phyloP scores from a whole-genome alignment of 2,888 invertebrate genomes.

The Chydorus sphaericus region DNA sequence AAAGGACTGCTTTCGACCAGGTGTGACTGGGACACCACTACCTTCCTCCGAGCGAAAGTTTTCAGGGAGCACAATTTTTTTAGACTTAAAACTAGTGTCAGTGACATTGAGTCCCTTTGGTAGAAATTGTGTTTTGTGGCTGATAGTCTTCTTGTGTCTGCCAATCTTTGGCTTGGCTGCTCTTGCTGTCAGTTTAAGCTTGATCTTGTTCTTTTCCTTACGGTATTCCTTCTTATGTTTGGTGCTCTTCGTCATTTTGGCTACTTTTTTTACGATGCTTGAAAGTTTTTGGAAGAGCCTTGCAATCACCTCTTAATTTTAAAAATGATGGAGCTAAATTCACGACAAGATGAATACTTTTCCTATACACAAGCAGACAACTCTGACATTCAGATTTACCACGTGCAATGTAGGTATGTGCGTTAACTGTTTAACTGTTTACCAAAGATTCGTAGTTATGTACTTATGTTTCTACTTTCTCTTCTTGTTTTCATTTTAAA shows the following conservation, averaged over 20 bases:
- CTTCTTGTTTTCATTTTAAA: too few relatives aligned
- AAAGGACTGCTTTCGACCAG: conserved; percentile 49
- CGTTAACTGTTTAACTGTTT: too few relatives aligned
- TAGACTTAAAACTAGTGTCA: conserved; percentile 73
- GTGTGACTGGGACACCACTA: conserved; percentile 40
- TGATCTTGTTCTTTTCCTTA: conserved; percentile 75
- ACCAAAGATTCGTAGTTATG: too few relatives aligned
- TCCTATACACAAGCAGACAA: too few relatives aligned
- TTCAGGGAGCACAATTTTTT: conserved; percentile 66
- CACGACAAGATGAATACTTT: too few relatives aligned
- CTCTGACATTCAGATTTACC: too few relatives aligned
- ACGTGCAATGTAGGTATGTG: too few relatives aligned
- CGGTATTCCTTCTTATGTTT: conserved; percentile 59
- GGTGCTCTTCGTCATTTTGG: conserved; percentile 40
- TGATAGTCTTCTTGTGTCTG: neutral
- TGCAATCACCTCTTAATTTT: too few relatives aligned
- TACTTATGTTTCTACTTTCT: too few relatives aligned
- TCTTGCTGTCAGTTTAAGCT: conserved; percentile 63
- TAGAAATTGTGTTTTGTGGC: conserved; percentile 29
- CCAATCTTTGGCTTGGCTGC: too few relatives aligned
- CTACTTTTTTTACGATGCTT: neutral
- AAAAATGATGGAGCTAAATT: too few relatives aligned
- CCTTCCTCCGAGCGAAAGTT: conserved; percentile 44
- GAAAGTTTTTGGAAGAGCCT: too few relatives aligned
- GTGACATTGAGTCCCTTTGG: conserved; percentile 82